These are phyloP conservation scores for Podarcis lilfordi DNA, from an alignment of 2,797 vertebrate genomes.

Conservation along the genomic window DNA sequence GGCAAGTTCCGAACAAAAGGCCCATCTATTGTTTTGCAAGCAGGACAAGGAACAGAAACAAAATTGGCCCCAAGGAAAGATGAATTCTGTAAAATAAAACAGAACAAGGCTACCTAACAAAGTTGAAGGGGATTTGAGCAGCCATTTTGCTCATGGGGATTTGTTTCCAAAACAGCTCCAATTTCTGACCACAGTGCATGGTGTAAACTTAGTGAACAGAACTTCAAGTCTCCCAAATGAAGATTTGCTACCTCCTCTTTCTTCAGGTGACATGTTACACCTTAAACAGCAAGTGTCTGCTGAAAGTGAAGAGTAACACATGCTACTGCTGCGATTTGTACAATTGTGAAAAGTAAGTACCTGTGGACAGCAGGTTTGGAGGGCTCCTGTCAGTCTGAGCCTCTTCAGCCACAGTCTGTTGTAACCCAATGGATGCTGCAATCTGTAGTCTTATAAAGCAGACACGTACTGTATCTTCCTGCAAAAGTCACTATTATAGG, in stretches of 20 bases:
- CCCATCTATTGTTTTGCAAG: not conserved
- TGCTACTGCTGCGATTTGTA: constrained; percentile 97
- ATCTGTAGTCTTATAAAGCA: not conserved
- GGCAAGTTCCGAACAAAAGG: not conserved
- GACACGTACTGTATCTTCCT: not conserved
- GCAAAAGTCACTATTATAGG: not conserved
- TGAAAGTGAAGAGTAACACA: constrained; percentile 90
- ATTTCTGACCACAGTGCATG: not conserved
- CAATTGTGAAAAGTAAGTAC: constrained; percentile 88
- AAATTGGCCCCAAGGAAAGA: not conserved
- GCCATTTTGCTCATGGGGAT: not conserved
- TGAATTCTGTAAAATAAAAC: not conserved
- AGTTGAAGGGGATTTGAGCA: not conserved
- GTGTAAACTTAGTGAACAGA: not conserved
- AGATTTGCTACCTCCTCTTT: constrained; percentile 35
- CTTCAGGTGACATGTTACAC: constrained; percentile 87
- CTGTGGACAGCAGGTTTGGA: not conserved
- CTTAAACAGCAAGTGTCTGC: constrained; percentile 79
- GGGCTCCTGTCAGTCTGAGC: not conserved
- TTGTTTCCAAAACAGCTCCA: not conserved
- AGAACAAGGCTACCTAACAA: not conserved
- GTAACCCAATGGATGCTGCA: not conserved
- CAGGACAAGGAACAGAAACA: not conserved
- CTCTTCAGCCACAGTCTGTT: not conserved
- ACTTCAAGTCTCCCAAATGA: not conserved